phyloP scores from a whole-genome alignment of 2,888 invertebrate genomes.

The Andrena minutula region DNA sequence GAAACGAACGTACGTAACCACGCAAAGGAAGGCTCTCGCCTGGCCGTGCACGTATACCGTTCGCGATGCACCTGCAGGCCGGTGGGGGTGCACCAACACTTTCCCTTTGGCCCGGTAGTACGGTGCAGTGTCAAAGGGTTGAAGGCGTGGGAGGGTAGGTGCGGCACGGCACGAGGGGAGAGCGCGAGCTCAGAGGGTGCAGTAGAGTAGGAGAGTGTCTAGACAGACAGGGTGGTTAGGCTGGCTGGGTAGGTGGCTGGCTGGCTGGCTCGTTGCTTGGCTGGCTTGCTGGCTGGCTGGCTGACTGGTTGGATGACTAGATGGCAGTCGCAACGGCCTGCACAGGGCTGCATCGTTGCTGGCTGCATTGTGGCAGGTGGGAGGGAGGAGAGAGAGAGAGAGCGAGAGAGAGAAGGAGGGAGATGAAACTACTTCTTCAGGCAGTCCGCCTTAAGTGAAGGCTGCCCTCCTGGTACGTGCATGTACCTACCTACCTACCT shows the following conservation, averaged over 20 bases:
- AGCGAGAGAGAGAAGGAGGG: constrained; percentile 24
- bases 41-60: constrained; percentile 26
- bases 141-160: constrained; percentile 75
- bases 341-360: constrained; percentile 68
- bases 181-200: constrained; percentile 78
- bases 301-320: constrained; percentile 71
- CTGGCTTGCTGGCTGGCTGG: constrained; percentile 65
- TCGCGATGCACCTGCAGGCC: constrained; percentile 54
- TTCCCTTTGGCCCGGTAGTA: constrained; percentile 54
- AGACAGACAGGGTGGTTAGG: constrained; percentile 82
- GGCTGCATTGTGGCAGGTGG: constrained; percentile 65
- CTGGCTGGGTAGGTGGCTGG: constrained; percentile 71
- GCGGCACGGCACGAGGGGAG: constrained; percentile 66
- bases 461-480: constrained; percentile 60
- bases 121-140: constrained; percentile 77
- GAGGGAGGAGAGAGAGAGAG: constrained; percentile 22
- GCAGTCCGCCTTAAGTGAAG: constrained; percentile 73
- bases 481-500: constrained; percentile 58
- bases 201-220: constrained; percentile 84
- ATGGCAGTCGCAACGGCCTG: constrained; percentile 71
- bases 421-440: constrained; percentile 69
- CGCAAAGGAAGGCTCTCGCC: constrained; percentile 47
- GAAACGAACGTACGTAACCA: constrained; percentile 50
- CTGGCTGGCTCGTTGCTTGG: constrained; percentile 63
- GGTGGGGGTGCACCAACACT: constrained; percentile 62